Conservation (phyloP, 2,888 invertebrate species). For the Microchrysa polita region DNA sequence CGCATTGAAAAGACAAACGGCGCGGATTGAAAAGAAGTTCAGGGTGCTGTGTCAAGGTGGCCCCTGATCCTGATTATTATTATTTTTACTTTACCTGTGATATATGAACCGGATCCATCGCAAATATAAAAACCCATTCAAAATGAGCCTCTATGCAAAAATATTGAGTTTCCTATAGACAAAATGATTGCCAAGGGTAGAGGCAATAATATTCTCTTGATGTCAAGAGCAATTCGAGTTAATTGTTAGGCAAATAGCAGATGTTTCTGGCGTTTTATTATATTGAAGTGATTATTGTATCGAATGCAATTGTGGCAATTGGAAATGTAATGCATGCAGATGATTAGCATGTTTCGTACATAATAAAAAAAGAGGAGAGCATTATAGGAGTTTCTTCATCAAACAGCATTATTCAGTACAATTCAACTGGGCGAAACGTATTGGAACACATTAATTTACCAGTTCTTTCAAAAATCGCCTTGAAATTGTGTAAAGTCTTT, state of each 20-base stretch:
- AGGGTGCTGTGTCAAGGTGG: slow-evolving; percentile 40
- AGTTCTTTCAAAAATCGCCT: too few species aligned
- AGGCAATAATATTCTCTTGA: slow-evolving; percentile 33
- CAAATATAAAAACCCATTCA: slow-evolving; percentile 31
- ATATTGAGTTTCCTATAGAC: slow-evolving; percentile 30
- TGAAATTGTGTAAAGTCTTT: too few species aligned
- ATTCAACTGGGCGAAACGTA: too few species aligned
- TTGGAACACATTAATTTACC: too few species aligned
- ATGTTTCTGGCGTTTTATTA: slow-evolving; percentile 39
- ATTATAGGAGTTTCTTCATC: too few species aligned
- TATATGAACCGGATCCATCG: slow-evolving; percentile 32
- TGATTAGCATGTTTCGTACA: neutral
- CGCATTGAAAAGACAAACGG: slow-evolving; percentile 33
- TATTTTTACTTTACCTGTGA: slow-evolving; percentile 38
- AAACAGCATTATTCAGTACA: too few species aligned
- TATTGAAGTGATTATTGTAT: neutral
- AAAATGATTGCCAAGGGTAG: neutral
- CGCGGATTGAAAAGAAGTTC: slow-evolving; percentile 20
- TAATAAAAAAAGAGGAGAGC: too few species aligned
- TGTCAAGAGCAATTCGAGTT: slow-evolving; percentile 47
- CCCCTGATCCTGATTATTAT: neutral
- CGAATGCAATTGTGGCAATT: neutral
- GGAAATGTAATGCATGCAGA: neutral
- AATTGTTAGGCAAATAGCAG: slow-evolving; percentile 50
- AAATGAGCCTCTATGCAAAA: slow-evolving; percentile 35